Evolutionary conservation across 2,797 vertebrate species (phyloP).

Genomic region (Jordanella pulchra): DNA sequence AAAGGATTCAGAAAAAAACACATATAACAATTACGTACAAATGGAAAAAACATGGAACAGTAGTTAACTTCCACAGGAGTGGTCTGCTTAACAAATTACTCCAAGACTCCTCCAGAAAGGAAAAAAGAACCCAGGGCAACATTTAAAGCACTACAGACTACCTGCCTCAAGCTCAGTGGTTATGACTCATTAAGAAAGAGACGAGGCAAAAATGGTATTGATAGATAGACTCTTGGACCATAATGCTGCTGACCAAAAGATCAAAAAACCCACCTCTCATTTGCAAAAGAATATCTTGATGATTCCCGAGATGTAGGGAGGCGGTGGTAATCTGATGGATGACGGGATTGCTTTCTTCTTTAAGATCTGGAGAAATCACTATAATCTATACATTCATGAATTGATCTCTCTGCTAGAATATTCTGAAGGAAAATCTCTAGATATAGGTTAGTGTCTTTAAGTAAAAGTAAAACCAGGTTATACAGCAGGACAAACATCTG

Average conservation of each 20-base stretch:
- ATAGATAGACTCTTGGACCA: too few relatives aligned
- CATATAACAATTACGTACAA: not conserved
- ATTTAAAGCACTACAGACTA: too few relatives aligned
- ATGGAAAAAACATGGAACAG: not conserved
- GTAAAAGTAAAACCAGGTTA: not conserved
- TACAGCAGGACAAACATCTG: too few relatives aligned
- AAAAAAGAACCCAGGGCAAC: too few relatives aligned
- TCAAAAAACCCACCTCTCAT: too few relatives aligned
- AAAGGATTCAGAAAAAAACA: not conserved
- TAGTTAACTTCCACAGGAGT: not conserved
- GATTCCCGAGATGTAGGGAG: not conserved
- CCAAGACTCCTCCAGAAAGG: too few relatives aligned
- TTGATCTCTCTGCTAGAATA: not conserved
- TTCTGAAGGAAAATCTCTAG: not conserved
- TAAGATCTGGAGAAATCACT: too few relatives aligned
- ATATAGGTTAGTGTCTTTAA: not conserved
- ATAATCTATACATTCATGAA: not conserved
- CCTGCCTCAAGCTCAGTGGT: too few relatives aligned
- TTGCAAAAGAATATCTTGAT: not conserved
- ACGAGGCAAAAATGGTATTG: too few relatives aligned
- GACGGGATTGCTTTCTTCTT: not conserved
- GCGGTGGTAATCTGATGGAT: not conserved
- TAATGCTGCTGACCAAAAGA: too few relatives aligned
- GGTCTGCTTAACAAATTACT: too few relatives aligned
- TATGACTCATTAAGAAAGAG: too few relatives aligned